phyloP scores from a whole-genome alignment of 64 coral and sea anemone species.

The Pocillopora verrucosa region DNA sequence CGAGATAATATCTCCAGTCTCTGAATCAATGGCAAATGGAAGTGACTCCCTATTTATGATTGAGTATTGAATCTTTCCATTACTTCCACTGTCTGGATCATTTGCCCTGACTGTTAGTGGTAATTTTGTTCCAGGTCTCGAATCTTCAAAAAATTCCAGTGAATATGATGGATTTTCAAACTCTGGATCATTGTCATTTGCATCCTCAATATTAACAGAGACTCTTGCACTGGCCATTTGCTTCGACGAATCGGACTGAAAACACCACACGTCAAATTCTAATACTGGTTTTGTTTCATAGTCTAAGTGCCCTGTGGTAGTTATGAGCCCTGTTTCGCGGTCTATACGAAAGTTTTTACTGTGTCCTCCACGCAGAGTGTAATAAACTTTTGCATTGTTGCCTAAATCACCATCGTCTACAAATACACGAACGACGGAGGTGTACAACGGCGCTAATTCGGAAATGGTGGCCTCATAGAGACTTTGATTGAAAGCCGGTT shows the following conservation, averaged over 20 bases:
- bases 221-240: slow-evolving; percentile 65
- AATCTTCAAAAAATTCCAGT: slow-evolving; percentile 71
- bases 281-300: slow-evolving; percentile 43
- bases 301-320: slow-evolving; percentile 48
- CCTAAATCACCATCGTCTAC: slow-evolving; percentile 71
- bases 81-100: slow-evolving; percentile 72
- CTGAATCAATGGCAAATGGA: slow-evolving; percentile 77
- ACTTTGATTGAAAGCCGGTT: slow-evolving; percentile 50
- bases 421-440: slow-evolving; percentile 44
- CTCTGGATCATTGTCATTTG: slow-evolving; percentile 84
- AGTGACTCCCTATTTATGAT: slow-evolving; percentile 75
- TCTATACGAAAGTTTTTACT: slow-evolving; percentile 64
- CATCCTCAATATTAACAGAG: slow-evolving; percentile 75
- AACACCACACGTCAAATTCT: slow-evolving; percentile 63
- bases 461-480: slow-evolving; percentile 37
- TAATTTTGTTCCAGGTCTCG: slow-evolving; percentile 60
- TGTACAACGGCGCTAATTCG: slow-evolving; percentile 33
- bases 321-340: slow-evolving; percentile 56
- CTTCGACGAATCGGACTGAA: slow-evolving; percentile 37
- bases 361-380: slow-evolving; percentile 48
- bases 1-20: slow-evolving; percentile 79
- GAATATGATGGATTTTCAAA: slow-evolving; percentile 59
- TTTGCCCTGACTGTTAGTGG: slow-evolving; percentile 57
- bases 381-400: slow-evolving; percentile 59
- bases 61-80: slow-evolving; percentile 72